These are phyloP conservation scores for Montipora efflorescens DNA, from an alignment of 64 coral and sea anemone species.

Conservation along the genomic window DNA sequence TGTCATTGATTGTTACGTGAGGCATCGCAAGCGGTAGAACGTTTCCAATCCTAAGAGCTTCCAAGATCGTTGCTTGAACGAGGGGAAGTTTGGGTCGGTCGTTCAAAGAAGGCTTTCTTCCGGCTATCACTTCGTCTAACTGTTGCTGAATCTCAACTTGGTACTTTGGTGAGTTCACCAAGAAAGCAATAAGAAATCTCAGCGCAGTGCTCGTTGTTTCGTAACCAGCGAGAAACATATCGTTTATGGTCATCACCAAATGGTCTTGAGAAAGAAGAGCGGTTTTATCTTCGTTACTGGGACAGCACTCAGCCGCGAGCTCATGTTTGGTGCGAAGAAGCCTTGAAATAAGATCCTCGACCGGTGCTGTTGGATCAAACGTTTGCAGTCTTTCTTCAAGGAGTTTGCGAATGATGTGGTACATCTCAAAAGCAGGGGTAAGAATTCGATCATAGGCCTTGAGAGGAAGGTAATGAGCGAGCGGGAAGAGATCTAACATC, in stretches of 20 bases:
- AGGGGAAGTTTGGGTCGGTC: slow-evolving; percentile 16
- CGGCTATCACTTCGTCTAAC: slow-evolving; percentile 21
- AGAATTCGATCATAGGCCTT: neutral
- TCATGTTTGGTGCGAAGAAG: neutral
- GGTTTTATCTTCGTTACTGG: neutral
- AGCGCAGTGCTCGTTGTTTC: slow-evolving; percentile 46
- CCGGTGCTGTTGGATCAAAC: neutral
- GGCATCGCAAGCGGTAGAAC: neutral
- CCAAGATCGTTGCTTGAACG: slow-evolving; percentile 30
- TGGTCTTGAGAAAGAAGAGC: slow-evolving; percentile 46
- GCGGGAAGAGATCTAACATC: slow-evolving; percentile 56
- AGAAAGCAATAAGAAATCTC: slow-evolving; percentile 39
- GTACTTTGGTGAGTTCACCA: slow-evolving; percentile 53
- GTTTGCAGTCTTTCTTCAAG: neutral
- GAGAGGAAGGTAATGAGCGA: slow-evolving; percentile 60
- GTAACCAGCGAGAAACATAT: slow-evolving; percentile 71
- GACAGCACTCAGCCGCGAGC: neutral
- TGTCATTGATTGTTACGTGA: slow-evolving; percentile 41
- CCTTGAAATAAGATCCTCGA: neutral
- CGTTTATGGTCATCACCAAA: slow-evolving; percentile 19
- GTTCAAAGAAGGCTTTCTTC: slow-evolving; percentile 21
- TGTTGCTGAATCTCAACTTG: slow-evolving; percentile 42
- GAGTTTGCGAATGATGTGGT: neutral
- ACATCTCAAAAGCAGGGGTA: neutral
- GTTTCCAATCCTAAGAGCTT: slow-evolving; percentile 43